Conservation (phyloP, 2,888 invertebrate species). For the Sesia bembeciformis region DNA sequence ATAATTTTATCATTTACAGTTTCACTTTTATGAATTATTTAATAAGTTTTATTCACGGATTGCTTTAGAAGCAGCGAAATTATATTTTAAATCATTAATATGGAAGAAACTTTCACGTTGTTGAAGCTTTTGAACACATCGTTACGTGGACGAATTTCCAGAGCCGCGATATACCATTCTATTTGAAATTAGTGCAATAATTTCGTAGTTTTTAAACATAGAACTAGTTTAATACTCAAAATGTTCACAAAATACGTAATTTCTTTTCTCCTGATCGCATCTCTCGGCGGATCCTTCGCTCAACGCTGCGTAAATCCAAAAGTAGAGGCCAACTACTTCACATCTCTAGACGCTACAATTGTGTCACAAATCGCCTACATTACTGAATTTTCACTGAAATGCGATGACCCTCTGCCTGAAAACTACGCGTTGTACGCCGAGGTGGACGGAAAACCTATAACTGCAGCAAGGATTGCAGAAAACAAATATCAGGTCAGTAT, state of each 20-base stretch:
- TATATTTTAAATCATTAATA: too few species aligned
- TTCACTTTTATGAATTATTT: background rate
- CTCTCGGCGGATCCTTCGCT: constrained; percentile 30
- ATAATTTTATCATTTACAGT: background rate
- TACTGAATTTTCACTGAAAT: constrained; percentile 90
- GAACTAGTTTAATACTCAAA: constrained; percentile 20
- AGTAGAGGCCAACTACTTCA: constrained; percentile 86
- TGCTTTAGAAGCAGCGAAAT: too few species aligned
- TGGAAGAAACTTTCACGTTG: background rate
- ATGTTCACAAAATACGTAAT: constrained; percentile 59
- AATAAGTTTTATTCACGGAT: background rate
- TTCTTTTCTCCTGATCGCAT: constrained; percentile 34
- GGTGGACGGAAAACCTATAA: constrained; percentile 87
- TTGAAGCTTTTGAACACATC: background rate
- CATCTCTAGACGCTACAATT: constrained; percentile 93
- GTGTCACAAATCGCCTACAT: constrained; percentile 93
- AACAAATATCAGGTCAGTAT: constrained; percentile 87
- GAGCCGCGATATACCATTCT: background rate
- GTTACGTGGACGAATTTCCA: background rate
- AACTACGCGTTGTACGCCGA: constrained; percentile 90
- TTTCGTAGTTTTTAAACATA: background rate
- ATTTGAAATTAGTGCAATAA: background rate
- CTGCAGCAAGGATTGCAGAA: constrained; percentile 85
- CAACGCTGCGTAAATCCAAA: constrained; percentile 74
- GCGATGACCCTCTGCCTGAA: constrained; percentile 77